A percentile compares a stretch with the other conserved stretches of the same genome.
Conservation (phyloP, 2,888 invertebrate species). For the Sepiola atlantica region DNA sequence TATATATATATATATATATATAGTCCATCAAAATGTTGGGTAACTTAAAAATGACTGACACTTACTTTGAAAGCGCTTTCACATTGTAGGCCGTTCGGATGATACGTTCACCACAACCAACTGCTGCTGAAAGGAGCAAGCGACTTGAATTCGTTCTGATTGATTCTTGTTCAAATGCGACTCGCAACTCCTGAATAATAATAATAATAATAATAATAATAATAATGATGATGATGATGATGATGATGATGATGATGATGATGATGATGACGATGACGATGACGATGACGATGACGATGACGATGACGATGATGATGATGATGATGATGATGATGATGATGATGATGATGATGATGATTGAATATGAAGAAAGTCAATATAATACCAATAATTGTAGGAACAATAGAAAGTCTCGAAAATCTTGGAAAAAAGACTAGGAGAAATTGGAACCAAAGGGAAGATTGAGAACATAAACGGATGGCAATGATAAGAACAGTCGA, state of each 20-base stretch:
- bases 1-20: no score
- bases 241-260: not conserved
- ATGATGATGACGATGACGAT: not conserved
- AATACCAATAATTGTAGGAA: no score
- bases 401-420: no score
- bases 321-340: not conserved
- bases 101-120: conserved; percentile 93
- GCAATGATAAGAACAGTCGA: no score
- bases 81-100: conserved; percentile 95
- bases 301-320: not conserved
- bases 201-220: not conserved
- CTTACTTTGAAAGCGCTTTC: conserved; percentile 86
- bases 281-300: not conserved
- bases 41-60: conserved; percentile 51
- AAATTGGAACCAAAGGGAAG: no score
- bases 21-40: no score
- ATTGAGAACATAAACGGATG: no score
- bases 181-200: conserved; percentile 82
- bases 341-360: no score
- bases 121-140: conserved; percentile 91
- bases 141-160: conserved; percentile 85
- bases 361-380: no score
- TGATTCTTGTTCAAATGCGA: conserved; percentile 91
- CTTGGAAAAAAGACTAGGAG: no score
- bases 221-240: not conserved